Evolutionary conservation across 2,113 vertebrate genomes (phyloP), one percentile per base, ranked within the genome.

Genomic region (Trichomycterus rosablanca): DNA sequence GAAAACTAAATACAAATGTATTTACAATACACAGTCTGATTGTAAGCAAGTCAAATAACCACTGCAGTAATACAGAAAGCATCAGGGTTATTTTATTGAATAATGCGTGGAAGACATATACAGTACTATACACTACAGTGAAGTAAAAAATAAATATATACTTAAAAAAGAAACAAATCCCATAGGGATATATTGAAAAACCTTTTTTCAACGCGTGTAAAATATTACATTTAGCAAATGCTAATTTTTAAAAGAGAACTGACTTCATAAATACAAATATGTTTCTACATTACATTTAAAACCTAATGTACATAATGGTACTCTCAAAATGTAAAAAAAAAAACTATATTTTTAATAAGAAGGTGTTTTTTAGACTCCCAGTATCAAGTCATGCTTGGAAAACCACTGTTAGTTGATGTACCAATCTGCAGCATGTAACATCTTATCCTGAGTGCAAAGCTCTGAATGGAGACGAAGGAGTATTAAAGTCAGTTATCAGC

Each of bases 111-210:
- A 88, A 88, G 86, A 87, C 85, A 86, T 86, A 84, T 86, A 88
- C 85, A 86, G 85, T 87, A 85, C 91, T 92, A 92, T 87, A 91
- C 91, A 88, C 90, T 89, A 91, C 86, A 81, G 85, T 87, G 86
- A 90, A 90, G 89, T 83, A 83, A 87, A 84, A 82, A 80, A 84
- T 86, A 67, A 88, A 88, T 86, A 87, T 84, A 87, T 85, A 84
- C 85, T 80, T 87, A 83, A 83, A 81, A 75, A 81, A 80, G 71
- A 83, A 82, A 75, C 79, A 70, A 79, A 86, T 98, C 95, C 95
- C 95, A 98, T 96, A 93, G 95, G 95, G 95, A 97, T 97, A 91
- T 94, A 93, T 93, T 90, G 86, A 91, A 93, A 96, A 85, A 89
- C n/a, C 92, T 90, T 89, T 83, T 83, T 75, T 84, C 34, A 49